Evolutionary conservation across 2,888 invertebrate genomes (phyloP).

Genomic region (Seira ritae): DNA sequence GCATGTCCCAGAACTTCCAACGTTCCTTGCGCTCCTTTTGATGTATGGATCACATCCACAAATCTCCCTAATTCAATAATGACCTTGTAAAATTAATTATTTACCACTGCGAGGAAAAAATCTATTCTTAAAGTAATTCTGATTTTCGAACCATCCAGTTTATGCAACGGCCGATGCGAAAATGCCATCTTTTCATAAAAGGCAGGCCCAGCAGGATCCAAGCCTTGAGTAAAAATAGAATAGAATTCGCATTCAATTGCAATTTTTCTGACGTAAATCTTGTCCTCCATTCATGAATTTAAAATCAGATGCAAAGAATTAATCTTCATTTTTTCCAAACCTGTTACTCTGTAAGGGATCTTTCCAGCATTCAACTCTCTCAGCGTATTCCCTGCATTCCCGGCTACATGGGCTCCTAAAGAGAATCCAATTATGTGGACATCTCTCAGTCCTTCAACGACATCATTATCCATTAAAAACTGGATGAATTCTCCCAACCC

Average conservation of each 20-base stretch:
- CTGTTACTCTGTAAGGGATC: slow-evolving; percentile 44
- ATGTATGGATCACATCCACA: slow-evolving; percentile 61
- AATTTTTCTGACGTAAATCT: no score
- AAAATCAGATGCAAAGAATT: no score
- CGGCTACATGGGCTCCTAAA: slow-evolving; percentile 60
- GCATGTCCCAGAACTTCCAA: slow-evolving; percentile 54
- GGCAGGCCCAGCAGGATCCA: slow-evolving; percentile 60
- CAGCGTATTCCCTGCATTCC: slow-evolving; percentile 56
- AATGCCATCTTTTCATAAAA: slow-evolving; percentile 49
- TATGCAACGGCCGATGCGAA: slow-evolving; percentile 35
- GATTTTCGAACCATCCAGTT: no score
- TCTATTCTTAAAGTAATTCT: no score
- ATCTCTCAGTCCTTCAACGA: slow-evolving; percentile 23
- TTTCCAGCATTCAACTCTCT: slow-evolving; percentile 32
- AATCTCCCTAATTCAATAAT: no score
- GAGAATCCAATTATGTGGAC: slow-evolving; percentile 62
- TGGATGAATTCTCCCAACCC: slow-evolving; percentile 58
- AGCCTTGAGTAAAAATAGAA: slow-evolving; percentile 28
- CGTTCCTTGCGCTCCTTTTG: slow-evolving; percentile 53
- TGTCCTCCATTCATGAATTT: no score
- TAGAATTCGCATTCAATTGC: no score
- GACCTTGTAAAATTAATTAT: no score
- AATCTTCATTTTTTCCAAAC: no score
- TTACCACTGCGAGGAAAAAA: no score
- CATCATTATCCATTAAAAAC: slow-evolving; percentile 51